phyloP scores from a whole-genome alignment of 2,888 invertebrate species.

The Mythimna lalbum region DNA sequence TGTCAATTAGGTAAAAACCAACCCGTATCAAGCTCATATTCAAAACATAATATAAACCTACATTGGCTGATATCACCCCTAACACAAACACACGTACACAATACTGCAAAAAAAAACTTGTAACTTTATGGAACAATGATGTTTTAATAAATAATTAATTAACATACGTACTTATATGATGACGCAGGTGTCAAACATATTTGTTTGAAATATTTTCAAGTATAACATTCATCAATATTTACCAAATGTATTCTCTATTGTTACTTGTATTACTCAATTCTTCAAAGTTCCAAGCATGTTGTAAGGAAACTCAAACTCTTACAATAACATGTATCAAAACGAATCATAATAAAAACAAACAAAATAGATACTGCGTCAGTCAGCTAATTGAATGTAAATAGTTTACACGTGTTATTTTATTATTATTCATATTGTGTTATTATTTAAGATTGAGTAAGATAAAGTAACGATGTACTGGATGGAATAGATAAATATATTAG shows the following conservation, averaged over 20 bases:
- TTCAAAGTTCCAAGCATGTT: background rate
- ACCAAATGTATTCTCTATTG: background rate
- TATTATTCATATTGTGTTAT: conserved; percentile 23
- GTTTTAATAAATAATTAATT: conserved; percentile 1
- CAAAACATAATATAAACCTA: background rate
- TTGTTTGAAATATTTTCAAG: conserved; percentile 17
- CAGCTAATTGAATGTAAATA: conserved; percentile 51
- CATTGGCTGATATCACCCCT: background rate
- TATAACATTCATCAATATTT: conserved; percentile 1
- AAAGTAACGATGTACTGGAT: background rate
- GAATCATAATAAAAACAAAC: conserved; percentile 16
- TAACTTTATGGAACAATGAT: background rate
- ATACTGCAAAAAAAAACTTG: background rate
- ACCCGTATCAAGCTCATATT: background rate
- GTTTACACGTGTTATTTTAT: conserved; percentile 56
- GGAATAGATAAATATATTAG: background rate
- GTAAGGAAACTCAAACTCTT: background rate
- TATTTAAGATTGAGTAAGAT: conserved; percentile 10
- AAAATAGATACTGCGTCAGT: conserved; percentile 26
- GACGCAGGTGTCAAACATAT: conserved; percentile 24
- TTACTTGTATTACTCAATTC: background rate
- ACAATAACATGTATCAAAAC: background rate
- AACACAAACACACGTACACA: background rate
- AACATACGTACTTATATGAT: background rate
- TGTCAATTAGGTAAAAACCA: too few species aligned